Evolutionary conservation across 2,113 vertebrate species (phyloP).

Genomic region (Rhinolophus sinicus): DNA sequence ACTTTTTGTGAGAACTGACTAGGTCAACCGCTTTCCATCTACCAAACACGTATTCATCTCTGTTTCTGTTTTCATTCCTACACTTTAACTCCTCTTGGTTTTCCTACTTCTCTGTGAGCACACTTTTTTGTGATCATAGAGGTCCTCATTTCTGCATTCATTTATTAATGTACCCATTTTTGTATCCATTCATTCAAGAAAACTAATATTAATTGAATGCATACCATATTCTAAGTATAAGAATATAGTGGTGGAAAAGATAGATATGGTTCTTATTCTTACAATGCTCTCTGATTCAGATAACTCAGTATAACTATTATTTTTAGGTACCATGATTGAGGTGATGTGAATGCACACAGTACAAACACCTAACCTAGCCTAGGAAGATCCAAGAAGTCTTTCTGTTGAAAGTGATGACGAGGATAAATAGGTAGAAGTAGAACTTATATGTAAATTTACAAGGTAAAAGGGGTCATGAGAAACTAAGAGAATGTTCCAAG

Average conservation of each 20-base stretch:
- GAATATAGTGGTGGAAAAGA: not conserved
- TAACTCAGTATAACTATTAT: not conserved
- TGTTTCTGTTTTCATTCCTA: not conserved
- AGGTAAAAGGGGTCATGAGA: not conserved
- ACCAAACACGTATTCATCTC: not conserved
- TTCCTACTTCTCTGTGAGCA: not conserved
- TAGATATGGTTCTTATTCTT: not conserved
- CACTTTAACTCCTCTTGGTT: not conserved
- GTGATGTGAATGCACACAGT: not conserved
- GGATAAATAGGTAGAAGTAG: not conserved
- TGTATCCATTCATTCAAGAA: not conserved
- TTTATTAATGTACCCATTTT: not conserved
- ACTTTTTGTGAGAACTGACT: not conserved
- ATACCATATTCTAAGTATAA: not conserved
- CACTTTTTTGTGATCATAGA: not conserved
- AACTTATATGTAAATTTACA: not conserved
- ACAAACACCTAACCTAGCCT: not conserved
- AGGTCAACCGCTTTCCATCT: not conserved
- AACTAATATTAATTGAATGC: not conserved
- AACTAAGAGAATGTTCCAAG: not conserved
- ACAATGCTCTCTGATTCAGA: not conserved
- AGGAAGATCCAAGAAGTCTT: not conserved
- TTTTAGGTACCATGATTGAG: not conserved
- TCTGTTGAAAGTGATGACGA: not conserved
- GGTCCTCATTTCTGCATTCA: not conserved